Base-by-base conservation (phyloP, 1,140 invertebrate genomes). In the Lepidurus packardi region DNA sequence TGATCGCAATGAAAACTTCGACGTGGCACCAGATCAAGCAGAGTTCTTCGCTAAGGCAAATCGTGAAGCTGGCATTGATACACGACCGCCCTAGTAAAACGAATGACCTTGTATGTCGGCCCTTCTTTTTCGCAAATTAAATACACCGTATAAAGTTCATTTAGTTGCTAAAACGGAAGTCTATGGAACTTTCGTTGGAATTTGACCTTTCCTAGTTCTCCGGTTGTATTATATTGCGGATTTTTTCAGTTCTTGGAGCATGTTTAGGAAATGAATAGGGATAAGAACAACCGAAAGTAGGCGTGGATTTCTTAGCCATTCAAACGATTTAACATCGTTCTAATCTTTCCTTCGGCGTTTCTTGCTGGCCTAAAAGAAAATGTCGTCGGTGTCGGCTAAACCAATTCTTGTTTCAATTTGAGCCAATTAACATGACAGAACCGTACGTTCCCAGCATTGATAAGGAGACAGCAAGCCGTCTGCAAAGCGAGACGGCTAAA, bases 1-100 rank as follows among this genome's bases (percentile, higher is more conserved):
- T 65, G 53, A 65, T 65, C n/a, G 53, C 6, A 65, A 65, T 65
- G 53, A 65, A 65, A 65, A 65, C 53, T 65, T 65, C 13, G 53
- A 65, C 8, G 21, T 21, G 21, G 16, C 53, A n/a, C 16, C 21
- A 65, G 53, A 65, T 21, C 53, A 65, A 65, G 53, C n/a, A 16
- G 53, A 65, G 16, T 65, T n/a, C 53, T 65, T 65, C 13, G 16
- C 21, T 65, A 65, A 65, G 21, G 53, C 13, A 65, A 65, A 21
- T 16, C 16, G 21, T n/a, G 53, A 65, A 65, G 53, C 53, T 65
- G 53, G 53, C 53, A 13, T 65, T 9, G 53, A 65, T 65, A 65
- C 53, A 16, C 8, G 53, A 16, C 53, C 53, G 13, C 53, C 53
- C 6, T 65, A 65, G 21, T 7, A 65, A 13, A 11, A 11, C 9